Base-by-base conservation (phyloP, 37 sponge, comb jelly and placozoan genomes). In the Ianthella basta region DNA sequence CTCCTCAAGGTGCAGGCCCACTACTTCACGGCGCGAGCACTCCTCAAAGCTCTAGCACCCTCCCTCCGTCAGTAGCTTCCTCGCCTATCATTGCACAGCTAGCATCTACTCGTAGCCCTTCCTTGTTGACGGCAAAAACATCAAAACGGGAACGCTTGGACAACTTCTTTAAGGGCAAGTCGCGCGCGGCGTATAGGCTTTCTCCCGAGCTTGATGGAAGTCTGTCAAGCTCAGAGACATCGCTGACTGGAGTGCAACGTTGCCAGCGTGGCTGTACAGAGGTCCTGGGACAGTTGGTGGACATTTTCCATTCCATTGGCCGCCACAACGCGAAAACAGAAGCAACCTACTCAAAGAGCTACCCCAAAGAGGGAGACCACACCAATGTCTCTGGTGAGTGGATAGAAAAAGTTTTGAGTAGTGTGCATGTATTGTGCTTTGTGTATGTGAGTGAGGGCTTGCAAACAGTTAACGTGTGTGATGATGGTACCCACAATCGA, bases 251-350 rank as follows among this genome's bases (percentile, higher is more conserved):
- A 19, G 72, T 5, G 15, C 37, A 70, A 16, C 5, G 72, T 19
- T 70, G 72, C 72, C 4, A 13, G 37, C 38, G 72, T 19, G 72
- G 37, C 3, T 70, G 72, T 12, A 70, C 72, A 6, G 72, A 70
- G 12, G 15, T 16, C 5, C 12, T 70, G 29, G 72, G 36, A 27
- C 37, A 33, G 3, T 70, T 70, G 72, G 32, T 8, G 12, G 72
- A 70, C 12, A 32, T 70, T 70, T 70, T 70, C 12, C 5, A 27
- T 5, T 3, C 15, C 15, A 35, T 70, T 70, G 72, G 72, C 2
- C 37, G 37, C 2, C 72, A 70, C 15, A 70, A 70, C 15, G 37
- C 12, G 72, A 70, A 70, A 35, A 70, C 72, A 16, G 72, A 70
- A 70, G 35, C 4, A 35, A 70, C 4, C 5, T 70, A 70, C 72